phyloP scores from a whole-genome alignment of 2,888 invertebrate genomes.

The Nomada fabriciana region DNA sequence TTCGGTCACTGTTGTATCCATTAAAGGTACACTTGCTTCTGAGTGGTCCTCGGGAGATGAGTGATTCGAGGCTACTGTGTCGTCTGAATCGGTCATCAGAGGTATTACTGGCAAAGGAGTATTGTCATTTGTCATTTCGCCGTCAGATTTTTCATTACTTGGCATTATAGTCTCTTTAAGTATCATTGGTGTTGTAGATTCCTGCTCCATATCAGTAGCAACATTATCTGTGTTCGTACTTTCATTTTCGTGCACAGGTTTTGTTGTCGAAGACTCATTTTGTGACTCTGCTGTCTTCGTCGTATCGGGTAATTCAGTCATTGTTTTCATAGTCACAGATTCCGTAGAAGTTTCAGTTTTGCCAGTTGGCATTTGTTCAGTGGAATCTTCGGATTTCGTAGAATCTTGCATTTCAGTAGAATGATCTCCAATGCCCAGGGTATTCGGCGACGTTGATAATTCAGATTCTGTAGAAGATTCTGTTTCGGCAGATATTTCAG shows the following conservation, averaged over 20 bases:
- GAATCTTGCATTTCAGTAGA: slow-evolving; percentile 59
- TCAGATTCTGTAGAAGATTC: slow-evolving; percentile 56
- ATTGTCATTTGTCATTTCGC: slow-evolving; percentile 41
- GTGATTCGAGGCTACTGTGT: neutral
- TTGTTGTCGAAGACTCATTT: slow-evolving; percentile 44
- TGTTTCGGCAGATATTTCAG: slow-evolving; percentile 46
- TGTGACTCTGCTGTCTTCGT: slow-evolving; percentile 5
- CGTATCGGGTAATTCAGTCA: slow-evolving; percentile 15
- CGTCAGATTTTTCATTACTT: slow-evolving; percentile 13
- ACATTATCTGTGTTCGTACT: neutral
- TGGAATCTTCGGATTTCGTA: slow-evolving; percentile 71
- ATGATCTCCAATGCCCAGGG: slow-evolving; percentile 44
- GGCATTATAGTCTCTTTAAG: neutral
- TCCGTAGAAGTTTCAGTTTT: slow-evolving; percentile 53
- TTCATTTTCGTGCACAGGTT: slow-evolving; percentile 62
- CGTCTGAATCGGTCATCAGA: slow-evolving; percentile 40
- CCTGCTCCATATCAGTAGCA: slow-evolving; percentile 16
- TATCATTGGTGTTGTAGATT: slow-evolving; percentile 16
- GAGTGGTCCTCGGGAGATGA: neutral
- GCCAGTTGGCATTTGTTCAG: slow-evolving; percentile 68
- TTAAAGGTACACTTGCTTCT: neutral
- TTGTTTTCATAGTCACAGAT: slow-evolving; percentile 64
- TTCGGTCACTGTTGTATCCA: neutral
- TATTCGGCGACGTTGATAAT: slow-evolving; percentile 54
- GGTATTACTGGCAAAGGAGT: slow-evolving; percentile 73